phyloP scores from a whole-genome alignment of 2,113 vertebrate genomes.

The Pristiophorus japonicus region DNA sequence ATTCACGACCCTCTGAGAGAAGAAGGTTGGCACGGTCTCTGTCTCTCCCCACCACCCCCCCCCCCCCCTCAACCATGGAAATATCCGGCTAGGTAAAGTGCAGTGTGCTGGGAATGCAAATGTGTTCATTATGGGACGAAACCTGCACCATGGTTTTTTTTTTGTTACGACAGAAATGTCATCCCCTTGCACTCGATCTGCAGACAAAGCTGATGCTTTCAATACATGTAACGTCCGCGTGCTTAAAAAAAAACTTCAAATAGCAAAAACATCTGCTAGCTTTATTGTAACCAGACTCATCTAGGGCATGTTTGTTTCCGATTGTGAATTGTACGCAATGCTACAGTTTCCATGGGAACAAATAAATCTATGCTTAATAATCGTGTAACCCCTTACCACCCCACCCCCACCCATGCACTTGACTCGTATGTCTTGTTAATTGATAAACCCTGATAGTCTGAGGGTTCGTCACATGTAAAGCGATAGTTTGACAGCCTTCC shows the following conservation, averaged over 20 bases:
- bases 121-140: background rate
- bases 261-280: background rate
- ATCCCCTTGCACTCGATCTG: background rate
- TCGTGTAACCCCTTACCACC: no score
- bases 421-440: background rate
- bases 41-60: no score
- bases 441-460: background rate
- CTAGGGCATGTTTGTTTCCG: background rate
- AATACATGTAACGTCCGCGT: background rate
- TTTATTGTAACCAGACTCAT: background rate
- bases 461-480: background rate
- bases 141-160: no score
- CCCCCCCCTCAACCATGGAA: background rate
- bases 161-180: background rate
- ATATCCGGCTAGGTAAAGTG: background rate
- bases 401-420: no score
- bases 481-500: background rate
- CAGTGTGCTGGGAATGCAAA: background rate
- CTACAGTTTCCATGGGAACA: background rate
- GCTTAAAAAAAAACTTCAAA: background rate
- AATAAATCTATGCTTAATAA: background rate
- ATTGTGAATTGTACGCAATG: background rate
- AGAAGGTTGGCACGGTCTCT: background rate
- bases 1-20: no score
- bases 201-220: background rate